A percentile compares a stretch with the other conserved stretches of the same genome.
phyloP scores from a whole-genome alignment of 2,888 invertebrate species.

The Mimachlamys varia region DNA sequence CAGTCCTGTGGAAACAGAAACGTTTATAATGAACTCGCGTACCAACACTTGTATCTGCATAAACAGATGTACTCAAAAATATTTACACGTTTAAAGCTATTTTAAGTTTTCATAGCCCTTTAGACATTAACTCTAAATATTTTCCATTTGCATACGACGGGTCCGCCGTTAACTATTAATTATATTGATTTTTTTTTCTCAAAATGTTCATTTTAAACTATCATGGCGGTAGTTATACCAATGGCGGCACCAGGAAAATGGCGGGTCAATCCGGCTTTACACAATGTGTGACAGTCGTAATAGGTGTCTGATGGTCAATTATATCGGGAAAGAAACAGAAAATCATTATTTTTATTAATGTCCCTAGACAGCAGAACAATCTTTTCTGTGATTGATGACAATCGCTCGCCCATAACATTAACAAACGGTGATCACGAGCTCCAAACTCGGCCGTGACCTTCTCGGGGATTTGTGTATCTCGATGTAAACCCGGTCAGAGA shows the following conservation, averaged over 20 bases:
- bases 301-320: background rate
- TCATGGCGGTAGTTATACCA: too few relatives aligned
- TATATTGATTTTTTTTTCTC: too few relatives aligned
- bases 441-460: background rate
- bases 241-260: too few relatives aligned
- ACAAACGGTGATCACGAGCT: background rate
- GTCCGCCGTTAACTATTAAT: too few relatives aligned
- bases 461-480: background rate
- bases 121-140: too few relatives aligned
- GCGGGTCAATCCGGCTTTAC: too few relatives aligned
- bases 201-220: too few relatives aligned
- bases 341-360: background rate
- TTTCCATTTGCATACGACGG: too few relatives aligned
- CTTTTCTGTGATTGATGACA: background rate
- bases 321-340: background rate
- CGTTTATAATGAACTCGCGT: background rate
- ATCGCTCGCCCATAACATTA: background rate
- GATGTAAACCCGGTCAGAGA: background rate
- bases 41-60: too few relatives aligned
- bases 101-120: too few relatives aligned
- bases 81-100: too few relatives aligned
- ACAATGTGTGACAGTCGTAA: background rate
- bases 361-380: background rate
- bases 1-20: background rate
- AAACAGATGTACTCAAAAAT: too few relatives aligned